phyloP scores from a whole-genome alignment of 2,113 vertebrate genomes.

The Polypterus bichir region DNA sequence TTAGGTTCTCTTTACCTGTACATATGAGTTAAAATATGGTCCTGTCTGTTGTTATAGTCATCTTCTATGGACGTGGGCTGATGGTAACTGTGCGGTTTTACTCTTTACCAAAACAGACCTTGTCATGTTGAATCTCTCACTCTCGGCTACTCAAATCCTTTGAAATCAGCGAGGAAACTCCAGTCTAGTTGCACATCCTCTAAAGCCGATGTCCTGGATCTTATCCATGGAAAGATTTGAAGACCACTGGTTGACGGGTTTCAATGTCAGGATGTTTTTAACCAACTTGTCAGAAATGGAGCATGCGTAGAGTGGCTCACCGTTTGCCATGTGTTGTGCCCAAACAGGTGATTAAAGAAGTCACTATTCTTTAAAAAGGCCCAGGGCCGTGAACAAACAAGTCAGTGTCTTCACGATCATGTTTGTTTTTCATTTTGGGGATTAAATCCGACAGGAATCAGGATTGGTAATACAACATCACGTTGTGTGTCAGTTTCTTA shows the following conservation, averaged over 20 bases:
- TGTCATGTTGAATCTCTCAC: slow-evolving; percentile 57
- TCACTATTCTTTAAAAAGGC: slow-evolving; percentile 14
- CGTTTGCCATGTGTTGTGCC: slow-evolving; percentile 72
- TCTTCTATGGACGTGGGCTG: slow-evolving; percentile 69
- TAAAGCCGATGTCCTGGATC: slow-evolving; percentile 10
- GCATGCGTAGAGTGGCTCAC: slow-evolving; percentile 42
- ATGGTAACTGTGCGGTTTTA: slow-evolving; percentile 95
- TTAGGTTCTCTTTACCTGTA: slow-evolving; percentile 51
- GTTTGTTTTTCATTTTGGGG: slow-evolving; percentile 23
- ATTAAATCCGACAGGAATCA: slow-evolving; percentile 31
- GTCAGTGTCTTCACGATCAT: slow-evolving; percentile 13
- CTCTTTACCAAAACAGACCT: slow-evolving; percentile 94
- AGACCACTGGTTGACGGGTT: slow-evolving; percentile 24
- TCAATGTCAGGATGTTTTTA: not conserved
- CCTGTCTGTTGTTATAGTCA: slow-evolving; percentile 54
- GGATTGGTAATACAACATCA: slow-evolving; percentile 37
- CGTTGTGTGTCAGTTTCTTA: slow-evolving; percentile 29
- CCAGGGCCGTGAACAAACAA: slow-evolving; percentile 17
- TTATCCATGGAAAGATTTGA: slow-evolving; percentile 31
- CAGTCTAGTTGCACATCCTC: slow-evolving; percentile 3
- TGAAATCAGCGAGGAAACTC: slow-evolving; percentile 10
- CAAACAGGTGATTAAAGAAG: slow-evolving; percentile 62
- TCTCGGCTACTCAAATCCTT: slow-evolving; percentile 1
- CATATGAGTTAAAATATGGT: slow-evolving; percentile 58
- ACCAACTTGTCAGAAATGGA: slow-evolving; percentile 5